A percentile compares a stretch with the other conserved stretches of the same genome.
Evolutionary conservation across 2,888 invertebrate genomes (phyloP).

Genomic region (Camponotus fellah): DNA sequence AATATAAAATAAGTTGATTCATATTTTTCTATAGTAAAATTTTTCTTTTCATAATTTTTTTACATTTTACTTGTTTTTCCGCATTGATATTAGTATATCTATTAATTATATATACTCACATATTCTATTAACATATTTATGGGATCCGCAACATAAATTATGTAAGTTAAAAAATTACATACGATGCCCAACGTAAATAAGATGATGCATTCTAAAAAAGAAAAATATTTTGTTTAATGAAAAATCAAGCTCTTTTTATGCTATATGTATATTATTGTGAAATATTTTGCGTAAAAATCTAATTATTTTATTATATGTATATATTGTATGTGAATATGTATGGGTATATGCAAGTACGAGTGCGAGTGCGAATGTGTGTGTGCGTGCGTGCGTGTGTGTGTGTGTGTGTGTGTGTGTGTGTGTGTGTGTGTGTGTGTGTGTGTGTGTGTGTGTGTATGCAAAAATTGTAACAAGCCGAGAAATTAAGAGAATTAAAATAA

Average conservation of each 20-base stretch:
- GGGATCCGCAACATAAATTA: constrained; percentile 83
- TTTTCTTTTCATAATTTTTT: background rate
- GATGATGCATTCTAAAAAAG: constrained; percentile 84
- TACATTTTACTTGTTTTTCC: background rate
- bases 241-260: too few species aligned
- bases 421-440: too few species aligned
- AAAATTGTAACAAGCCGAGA: too few species aligned
- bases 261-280: background rate
- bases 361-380: too few species aligned
- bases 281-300: background rate
- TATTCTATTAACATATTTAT: constrained; percentile 78
- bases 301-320: background rate
- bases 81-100: background rate
- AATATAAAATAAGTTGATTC: background rate
- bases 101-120: constrained; percentile 78
- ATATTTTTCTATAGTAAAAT: background rate
- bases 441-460: too few species aligned
- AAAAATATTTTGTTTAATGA: background rate
- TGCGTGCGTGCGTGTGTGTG: too few species aligned
- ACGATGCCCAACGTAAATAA: constrained; percentile 82
- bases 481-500: too few species aligned
- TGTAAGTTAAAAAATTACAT: constrained; percentile 80
- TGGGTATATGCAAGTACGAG: too few species aligned
- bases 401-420: too few species aligned
- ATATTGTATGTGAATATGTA: background rate